phyloP scores from a whole-genome alignment of 2,888 invertebrate species.

The Mimachlamys varia region DNA sequence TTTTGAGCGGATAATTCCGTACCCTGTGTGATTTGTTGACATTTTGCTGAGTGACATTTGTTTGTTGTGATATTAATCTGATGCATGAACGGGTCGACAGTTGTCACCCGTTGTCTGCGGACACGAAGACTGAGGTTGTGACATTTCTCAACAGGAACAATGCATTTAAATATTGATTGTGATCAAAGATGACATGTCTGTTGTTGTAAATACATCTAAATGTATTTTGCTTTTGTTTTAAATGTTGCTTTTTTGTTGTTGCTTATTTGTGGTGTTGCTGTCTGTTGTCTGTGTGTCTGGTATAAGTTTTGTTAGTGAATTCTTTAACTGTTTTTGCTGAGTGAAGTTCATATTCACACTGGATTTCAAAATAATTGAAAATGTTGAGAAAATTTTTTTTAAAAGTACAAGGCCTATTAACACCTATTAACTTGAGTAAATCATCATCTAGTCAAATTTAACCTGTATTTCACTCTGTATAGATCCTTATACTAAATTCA shows the following conservation, averaged over 20 bases:
- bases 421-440: too few species aligned
- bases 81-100: neutral
- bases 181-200: neutral
- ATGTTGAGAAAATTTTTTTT: neutral
- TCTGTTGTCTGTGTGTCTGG: neutral
- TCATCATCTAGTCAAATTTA: too few species aligned
- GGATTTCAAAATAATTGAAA: neutral
- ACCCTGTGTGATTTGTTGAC: neutral
- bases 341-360: too few species aligned
- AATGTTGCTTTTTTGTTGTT: neutral
- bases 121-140: neutral
- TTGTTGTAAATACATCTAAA: neutral
- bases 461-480: too few species aligned
- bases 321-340: neutral
- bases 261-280: neutral
- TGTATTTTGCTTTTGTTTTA: slow-evolving; percentile 17
- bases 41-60: neutral
- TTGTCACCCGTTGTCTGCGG: neutral
- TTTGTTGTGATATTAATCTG: neutral
- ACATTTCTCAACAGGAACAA: slow-evolving; percentile 33
- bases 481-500: too few species aligned
- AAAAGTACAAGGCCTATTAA: neutral
- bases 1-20: neutral
- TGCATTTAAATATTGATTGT: neutral
- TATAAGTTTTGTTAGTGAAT: neutral